These are phyloP conservation scores for Asteroscopus sphinx DNA, from an alignment of 2,888 invertebrate genomes.

Conservation along the genomic window DNA sequence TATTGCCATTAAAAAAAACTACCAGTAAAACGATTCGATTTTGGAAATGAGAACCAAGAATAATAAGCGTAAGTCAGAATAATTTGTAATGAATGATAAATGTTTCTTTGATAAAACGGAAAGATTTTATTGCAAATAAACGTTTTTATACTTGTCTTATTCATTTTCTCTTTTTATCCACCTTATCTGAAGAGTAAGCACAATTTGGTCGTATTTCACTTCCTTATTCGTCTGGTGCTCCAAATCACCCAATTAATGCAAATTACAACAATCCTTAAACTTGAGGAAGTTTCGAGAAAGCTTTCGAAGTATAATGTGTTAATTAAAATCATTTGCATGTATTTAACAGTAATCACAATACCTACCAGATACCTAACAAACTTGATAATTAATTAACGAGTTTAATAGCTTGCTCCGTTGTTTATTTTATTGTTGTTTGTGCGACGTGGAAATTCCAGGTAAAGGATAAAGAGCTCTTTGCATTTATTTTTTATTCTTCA, in stretches of 20 bases:
- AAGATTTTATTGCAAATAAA: no score
- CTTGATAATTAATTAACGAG: slow-evolving; percentile 51
- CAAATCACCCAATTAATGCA: not conserved
- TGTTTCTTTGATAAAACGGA: no score
- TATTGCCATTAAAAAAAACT: no score
- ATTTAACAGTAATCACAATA: slow-evolving; percentile 38
- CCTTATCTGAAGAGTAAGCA: not conserved
- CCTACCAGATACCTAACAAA: slow-evolving; percentile 39
- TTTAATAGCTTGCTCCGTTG: slow-evolving; percentile 28
- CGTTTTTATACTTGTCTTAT: no score
- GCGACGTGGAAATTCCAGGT: no score
- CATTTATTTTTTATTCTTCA: no score
- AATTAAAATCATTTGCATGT: slow-evolving; percentile 52
- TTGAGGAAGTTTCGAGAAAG: slow-evolving; percentile 11
- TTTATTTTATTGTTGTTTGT: slow-evolving; percentile 34
- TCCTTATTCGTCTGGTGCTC: not conserved
- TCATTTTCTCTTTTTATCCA: slow-evolving; percentile 13
- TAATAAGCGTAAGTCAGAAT: no score
- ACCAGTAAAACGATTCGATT: no score
- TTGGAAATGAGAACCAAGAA: no score
- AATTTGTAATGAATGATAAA: no score
- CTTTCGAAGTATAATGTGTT: slow-evolving; percentile 30
- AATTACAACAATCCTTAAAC: not conserved
- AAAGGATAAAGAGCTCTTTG: no score
- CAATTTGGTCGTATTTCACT: not conserved